Conservation (phyloP, 2,888 invertebrate genomes). For the Gandaritis pyraliata region DNA sequence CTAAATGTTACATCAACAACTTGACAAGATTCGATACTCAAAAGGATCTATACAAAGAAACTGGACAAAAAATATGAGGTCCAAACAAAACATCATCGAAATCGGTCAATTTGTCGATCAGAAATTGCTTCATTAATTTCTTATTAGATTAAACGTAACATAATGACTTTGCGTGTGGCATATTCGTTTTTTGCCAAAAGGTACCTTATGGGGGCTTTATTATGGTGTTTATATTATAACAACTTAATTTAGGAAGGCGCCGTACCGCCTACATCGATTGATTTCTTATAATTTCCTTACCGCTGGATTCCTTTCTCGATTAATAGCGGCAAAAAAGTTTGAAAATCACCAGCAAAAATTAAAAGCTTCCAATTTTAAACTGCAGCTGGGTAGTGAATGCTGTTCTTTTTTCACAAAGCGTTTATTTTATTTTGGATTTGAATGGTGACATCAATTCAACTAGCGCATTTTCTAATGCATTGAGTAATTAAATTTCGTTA, state of each 20-base stretch:
- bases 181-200: constrained; percentile 70
- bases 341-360: constrained; percentile 40
- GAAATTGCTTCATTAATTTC: constrained; percentile 70
- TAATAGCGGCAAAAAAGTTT: constrained; percentile 66
- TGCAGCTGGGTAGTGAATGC: constrained; percentile 6
- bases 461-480: constrained; percentile 60
- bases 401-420: constrained; percentile 10
- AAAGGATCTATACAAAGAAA: constrained; percentile 51
- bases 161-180: constrained; percentile 78
- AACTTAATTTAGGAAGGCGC: constrained; percentile 81
- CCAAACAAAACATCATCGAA: constrained; percentile 51
- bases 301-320: constrained; percentile 63
- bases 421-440: constrained; percentile 7
- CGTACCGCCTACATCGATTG: constrained; percentile 77
- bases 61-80: constrained; percentile 48
- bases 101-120: constrained; percentile 61
- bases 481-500: constrained; percentile 77
- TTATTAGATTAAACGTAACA: constrained; percentile 70
- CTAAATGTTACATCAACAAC: constrained; percentile 36
- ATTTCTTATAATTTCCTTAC: constrained; percentile 78
- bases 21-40: constrained; percentile 23
- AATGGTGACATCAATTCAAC: constrained; percentile 25
- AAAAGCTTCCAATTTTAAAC: constrained; percentile 43
- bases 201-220: constrained; percentile 68
- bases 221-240: constrained; percentile 75